Base-by-base conservation (phyloP, 2,797 vertebrate genomes). In the Margarornis squamiger region DNA sequence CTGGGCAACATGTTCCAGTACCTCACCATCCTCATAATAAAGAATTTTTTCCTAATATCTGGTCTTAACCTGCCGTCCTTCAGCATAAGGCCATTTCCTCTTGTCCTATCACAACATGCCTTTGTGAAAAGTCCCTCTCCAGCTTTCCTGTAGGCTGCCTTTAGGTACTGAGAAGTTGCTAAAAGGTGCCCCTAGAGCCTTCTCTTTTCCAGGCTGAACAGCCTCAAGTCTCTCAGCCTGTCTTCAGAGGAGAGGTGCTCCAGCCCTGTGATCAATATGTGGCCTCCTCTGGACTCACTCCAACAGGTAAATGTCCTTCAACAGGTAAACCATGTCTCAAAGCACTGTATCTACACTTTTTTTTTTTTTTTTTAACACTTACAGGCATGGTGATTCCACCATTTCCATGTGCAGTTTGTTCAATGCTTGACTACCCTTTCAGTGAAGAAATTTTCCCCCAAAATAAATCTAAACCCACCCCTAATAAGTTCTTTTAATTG, bases 11-110 rank as follows among this genome's bases (percentile, higher is more conserved):
- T 13, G 22, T 17, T 32, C 14, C 29, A 52, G 29, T 7, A 13
- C 14, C 38, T 36, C 2, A 0, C n/a, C 21, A 65, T 10, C 30
- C 30, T 27, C 10, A 32, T 1, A 59, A 8, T 11, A 46, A 9
- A 52, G 1, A 32, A 16, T 7, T 19, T 34, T 45, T 39, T 39
- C 24, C 5, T 27, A 52, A 14, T 27, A 58, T 27, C 9, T 65
- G n/a, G 26, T 36, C 24, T 65, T 17, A 65, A 58, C 51, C 21
- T 34, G 58, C 30, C 5, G 12, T 71, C 9, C 29, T 65, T 65
- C 57, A 59, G 24, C 10, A 34, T 39, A 65, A 65, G 18, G 19
- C 15, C 36, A n/a, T n/a, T 58, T 32, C 10, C 55, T 14, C 34
- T 86, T 34, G 7, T 48, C 48, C 36, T 29, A 51, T 23, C 22